These are phyloP conservation scores for Bombus pascuorum DNA, from an alignment of 1,140 invertebrate genomes.

Conservation along the genomic window DNA sequence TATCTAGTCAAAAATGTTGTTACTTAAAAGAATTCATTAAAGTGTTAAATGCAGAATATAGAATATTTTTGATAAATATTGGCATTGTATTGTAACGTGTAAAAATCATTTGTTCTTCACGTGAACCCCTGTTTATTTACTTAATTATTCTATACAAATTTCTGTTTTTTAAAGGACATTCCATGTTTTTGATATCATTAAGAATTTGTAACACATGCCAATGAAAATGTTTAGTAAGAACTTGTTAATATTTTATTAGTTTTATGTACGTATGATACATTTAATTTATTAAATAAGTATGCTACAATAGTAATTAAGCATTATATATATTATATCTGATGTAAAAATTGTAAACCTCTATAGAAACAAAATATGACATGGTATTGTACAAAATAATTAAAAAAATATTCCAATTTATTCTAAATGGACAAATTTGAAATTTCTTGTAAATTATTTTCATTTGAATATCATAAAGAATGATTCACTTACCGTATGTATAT, in stretches of 20 bases:
- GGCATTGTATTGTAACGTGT: background rate
- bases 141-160: background rate
- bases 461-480: background rate
- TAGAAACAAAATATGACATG: constrained; percentile 8
- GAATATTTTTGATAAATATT: constrained; percentile 6
- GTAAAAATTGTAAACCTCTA: constrained; percentile 27
- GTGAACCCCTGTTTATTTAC: background rate
- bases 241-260: constrained; percentile 1
- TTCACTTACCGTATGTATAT: constrained; percentile 7
- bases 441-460: background rate
- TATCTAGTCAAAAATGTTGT: constrained; percentile 30
- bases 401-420: background rate
- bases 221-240: background rate
- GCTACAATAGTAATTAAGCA: constrained; percentile 1
- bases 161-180: constrained; percentile 6
- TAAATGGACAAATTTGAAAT: background rate
- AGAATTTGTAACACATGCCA: background rate
- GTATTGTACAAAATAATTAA: constrained; percentile 17
- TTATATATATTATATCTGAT: constrained; percentile 12
- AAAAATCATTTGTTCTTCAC: background rate
- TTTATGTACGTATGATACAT: constrained; percentile 12
- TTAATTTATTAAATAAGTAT: background rate
- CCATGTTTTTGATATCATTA: background rate
- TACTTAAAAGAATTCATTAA: constrained; percentile 14
- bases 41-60: background rate